Evolutionary conservation across 1,140 invertebrate genomes (phyloP).

Genomic region (Phymorhynchus buccinoides): DNA sequence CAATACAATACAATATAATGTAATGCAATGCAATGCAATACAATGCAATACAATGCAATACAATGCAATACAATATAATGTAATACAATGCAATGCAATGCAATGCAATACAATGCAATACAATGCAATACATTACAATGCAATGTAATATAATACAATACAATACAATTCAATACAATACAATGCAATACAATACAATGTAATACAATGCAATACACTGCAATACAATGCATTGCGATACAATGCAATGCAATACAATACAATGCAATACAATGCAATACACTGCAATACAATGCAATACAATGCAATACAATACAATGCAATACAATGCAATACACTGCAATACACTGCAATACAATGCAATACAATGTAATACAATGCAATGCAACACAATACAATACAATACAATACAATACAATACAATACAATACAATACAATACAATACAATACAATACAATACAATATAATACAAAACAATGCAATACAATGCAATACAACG

Average conservation of each 20-base stretch:
- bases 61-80: constrained; percentile 12
- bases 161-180: constrained; percentile 29
- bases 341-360: neutral
- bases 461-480: constrained; percentile 27
- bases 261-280: neutral
- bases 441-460: constrained; percentile 29
- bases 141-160: constrained; percentile 17
- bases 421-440: constrained; percentile 35
- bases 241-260: neutral
- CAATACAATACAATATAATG: neutral
- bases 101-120: constrained; percentile 1
- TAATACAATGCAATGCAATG: constrained; percentile 6
- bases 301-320: constrained; percentile 12
- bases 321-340: constrained; percentile 14
- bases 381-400: constrained; percentile 21
- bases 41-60: neutral
- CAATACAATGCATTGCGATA: neutral
- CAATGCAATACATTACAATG: constrained; percentile 23
- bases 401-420: constrained; percentile 31
- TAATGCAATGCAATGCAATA: neutral
- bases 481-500: constrained; percentile 28
- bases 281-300: neutral
- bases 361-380: constrained; percentile 23
- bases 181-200: neutral
- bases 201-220: neutral